A percentile compares a stretch with the other conserved stretches of the same genome.
phyloP scores from a whole-genome alignment of 2,888 invertebrate species.

The Phragmatobia fuliginosa region DNA sequence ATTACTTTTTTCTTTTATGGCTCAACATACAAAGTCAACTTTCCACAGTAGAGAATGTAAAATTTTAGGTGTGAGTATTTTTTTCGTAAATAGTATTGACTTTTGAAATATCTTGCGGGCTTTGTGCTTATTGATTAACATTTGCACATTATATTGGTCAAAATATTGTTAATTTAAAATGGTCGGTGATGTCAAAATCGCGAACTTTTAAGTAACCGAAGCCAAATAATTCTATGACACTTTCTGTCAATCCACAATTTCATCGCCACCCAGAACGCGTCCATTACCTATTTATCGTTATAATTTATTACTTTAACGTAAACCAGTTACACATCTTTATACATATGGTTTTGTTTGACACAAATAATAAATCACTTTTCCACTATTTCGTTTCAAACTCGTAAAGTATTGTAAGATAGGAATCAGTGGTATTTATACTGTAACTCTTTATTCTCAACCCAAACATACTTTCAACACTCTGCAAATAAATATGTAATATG shows the following conservation, averaged over 20 bases:
- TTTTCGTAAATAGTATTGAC: conserved; percentile 18
- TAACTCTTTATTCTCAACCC: neutral
- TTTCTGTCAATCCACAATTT: neutral
- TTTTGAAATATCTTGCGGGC: conserved; percentile 12
- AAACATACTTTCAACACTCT: neutral
- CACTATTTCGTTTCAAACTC: neutral
- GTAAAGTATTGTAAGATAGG: neutral
- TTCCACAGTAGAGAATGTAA: conserved; percentile 24
- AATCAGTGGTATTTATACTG: neutral
- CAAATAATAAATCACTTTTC: neutral
- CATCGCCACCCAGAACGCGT: neutral
- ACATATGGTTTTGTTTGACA: neutral
- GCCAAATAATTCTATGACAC: neutral
- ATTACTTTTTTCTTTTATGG: conserved; percentile 31
- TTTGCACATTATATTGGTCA: neutral
- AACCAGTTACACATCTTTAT: neutral
- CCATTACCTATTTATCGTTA: neutral
- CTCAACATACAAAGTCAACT: conserved; percentile 27
- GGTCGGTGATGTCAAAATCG: neutral
- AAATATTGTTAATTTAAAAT: conserved; percentile 8
- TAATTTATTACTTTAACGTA: conserved; percentile 5
- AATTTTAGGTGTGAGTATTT: conserved; percentile 38
- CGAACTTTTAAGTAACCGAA: neutral
- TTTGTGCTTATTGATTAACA: neutral
- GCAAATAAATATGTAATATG: neutral